These are phyloP conservation scores for Erpobdella octoculata DNA, from an alignment of 2,888 invertebrate species.

Conservation along the genomic window DNA sequence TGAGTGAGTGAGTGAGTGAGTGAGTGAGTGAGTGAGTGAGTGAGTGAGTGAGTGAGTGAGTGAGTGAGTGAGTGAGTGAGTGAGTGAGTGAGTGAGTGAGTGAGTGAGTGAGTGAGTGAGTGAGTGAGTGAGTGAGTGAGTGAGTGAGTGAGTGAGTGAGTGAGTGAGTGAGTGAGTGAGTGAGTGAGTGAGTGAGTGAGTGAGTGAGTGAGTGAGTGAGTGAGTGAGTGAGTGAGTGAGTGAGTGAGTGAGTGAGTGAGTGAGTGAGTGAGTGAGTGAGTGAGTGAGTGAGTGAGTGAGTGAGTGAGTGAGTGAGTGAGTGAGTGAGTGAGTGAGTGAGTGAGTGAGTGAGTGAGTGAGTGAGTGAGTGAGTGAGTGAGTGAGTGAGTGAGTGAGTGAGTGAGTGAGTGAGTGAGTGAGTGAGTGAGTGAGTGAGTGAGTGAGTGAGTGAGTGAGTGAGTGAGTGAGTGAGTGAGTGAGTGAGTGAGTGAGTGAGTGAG, in stretches of 20 bases:
- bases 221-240: constrained; percentile 15
- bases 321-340: constrained; percentile 20
- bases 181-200: constrained; percentile 9
- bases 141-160: not conserved
- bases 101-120: constrained; percentile 17
- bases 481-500: constrained; percentile 33
- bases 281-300: not conserved
- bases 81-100: constrained; percentile 21
- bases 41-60: constrained; percentile 31
- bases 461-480: constrained; percentile 33
- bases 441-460: constrained; percentile 31
- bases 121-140: constrained; percentile 2
- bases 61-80: not conserved
- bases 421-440: constrained; percentile 16
- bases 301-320: constrained; percentile 7
- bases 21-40: constrained; percentile 31
- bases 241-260: constrained; percentile 13
- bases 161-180: constrained; percentile 9
- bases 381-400: constrained; percentile 12
- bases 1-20: constrained; percentile 21
- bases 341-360: constrained; percentile 9
- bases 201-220: constrained; percentile 7
- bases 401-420: constrained; percentile 12
- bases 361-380: constrained; percentile 16
- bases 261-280: constrained; percentile 4